phyloP scores from a whole-genome alignment of 1,140 invertebrate species.

The Drosophila sp. region DNA sequence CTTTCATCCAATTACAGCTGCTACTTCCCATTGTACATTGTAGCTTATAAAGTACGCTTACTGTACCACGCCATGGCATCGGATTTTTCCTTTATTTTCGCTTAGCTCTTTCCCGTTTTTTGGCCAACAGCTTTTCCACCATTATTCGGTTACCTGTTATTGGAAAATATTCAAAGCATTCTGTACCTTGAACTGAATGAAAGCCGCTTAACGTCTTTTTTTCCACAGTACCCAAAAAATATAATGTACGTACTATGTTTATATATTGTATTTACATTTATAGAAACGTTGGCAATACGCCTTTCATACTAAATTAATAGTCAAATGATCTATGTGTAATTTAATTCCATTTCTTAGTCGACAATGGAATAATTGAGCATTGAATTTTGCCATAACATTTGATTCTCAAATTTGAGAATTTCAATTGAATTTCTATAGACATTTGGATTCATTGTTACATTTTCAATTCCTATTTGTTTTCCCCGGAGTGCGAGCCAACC shows the following conservation, averaged over 20 bases:
- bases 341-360: neutral
- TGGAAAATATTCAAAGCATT: constrained; percentile 29
- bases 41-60: constrained; percentile 23
- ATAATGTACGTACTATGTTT: neutral
- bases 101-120: neutral
- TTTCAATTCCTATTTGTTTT: neutral
- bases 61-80: constrained; percentile 1
- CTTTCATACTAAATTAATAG: neutral
- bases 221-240: neutral
- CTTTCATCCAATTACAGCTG: neutral
- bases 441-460: neutral
- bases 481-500: neutral
- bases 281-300: neutral
- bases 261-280: too few relatives aligned
- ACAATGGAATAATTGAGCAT: too few relatives aligned
- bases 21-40: constrained; percentile 3
- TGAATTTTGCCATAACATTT: too few relatives aligned
- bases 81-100: constrained; percentile 10
- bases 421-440: neutral
- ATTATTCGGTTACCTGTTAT: constrained; percentile 24
- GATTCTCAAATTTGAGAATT: neutral
- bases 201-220: constrained; percentile 9
- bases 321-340: neutral
- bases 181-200: constrained; percentile 2
- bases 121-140: constrained; percentile 5